Evolutionary conservation across 2,113 vertebrate species (phyloP), one percentile per base, ranked within the genome.

Genomic region (Ursus arctos): DNA sequence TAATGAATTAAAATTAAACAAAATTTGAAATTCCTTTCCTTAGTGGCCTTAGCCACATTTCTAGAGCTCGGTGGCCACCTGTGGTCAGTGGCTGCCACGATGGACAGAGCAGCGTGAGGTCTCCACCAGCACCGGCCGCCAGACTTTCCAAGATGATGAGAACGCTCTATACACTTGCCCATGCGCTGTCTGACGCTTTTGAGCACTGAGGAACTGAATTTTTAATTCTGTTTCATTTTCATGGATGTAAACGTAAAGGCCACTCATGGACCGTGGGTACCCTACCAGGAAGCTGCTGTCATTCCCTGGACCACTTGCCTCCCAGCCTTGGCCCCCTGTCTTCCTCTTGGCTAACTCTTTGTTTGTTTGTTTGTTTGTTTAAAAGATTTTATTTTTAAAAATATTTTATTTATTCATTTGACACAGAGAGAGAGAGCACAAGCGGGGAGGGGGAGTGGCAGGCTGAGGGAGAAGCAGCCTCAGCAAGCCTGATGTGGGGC

Each of bases 31-130:
- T 22, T 51, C 71, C 2, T 33, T 26, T 61, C 71, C 3, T 31
- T 3, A 0, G 86, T n/a, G 71, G 26, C 85, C 21, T 16, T n/a
- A 19, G 57, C 47, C 28, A 6, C 43, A 9, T 85, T 53, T 96
- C 82, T 4, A 67, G 49, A 0, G 47, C 31, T 31, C 3, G 14
- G 95, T 18, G 1, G 33, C 51, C 26, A 6, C 31, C 31, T 36
- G 49, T 43, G 82, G 51, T 59, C 31, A 14, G 2, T 0, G 22
- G 74, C 53, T 18, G 84, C 7, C 28, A 0, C n/a, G 0, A 0
- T 0, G 40, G 74, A 18, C 22, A 2, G 43, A 2, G 0, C 24
- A 6, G 5, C 59, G 13, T 1, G 40, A 51, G 11, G 6, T 14
- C 63, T 12, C 0, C 13, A 36, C 26, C 74, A 19, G 33, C 6